Percentiles rank a stretch among this genome's conserved stretches.
Evolutionary conservation across 2,888 invertebrate genomes (phyloP).

Genomic region (Drosophila acutilabella): DNA sequence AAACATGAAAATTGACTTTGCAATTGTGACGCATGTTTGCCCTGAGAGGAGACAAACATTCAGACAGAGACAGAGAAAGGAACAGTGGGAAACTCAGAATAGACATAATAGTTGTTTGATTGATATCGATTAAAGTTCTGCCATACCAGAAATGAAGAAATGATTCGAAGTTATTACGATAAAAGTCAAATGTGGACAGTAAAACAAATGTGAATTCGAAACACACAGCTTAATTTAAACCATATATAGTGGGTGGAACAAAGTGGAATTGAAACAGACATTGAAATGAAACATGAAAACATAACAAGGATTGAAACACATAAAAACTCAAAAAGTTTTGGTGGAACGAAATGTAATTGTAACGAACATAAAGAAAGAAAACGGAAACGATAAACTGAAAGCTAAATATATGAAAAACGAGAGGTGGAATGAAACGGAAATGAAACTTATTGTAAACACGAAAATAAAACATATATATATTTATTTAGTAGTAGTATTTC

Average conservation of each 20-base stretch:
- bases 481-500: too few relatives aligned
- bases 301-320: too few relatives aligned
- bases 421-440: too few relatives aligned
- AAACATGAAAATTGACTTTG: constrained; percentile 18
- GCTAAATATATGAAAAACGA: too few relatives aligned
- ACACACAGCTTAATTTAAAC: too few relatives aligned
- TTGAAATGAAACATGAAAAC: too few relatives aligned
- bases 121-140: constrained; percentile 8
- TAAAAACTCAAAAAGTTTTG: too few relatives aligned
- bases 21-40: constrained; percentile 1
- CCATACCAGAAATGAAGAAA: too few relatives aligned
- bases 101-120: not conserved
- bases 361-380: not conserved
- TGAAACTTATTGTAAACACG: too few relatives aligned
- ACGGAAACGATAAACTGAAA: too few relatives aligned
- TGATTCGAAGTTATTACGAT: not conserved
- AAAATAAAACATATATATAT: too few relatives aligned
- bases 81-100: not conserved
- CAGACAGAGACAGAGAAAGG: not conserved
- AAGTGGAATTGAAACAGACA: not conserved
- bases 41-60: not conserved
- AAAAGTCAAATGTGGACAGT: not conserved
- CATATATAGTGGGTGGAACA: too few relatives aligned
- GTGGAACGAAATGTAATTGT: constrained; percentile 5
- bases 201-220: not conserved